Base-by-base conservation (phyloP, 1,140 invertebrate species). In the Xylocopa sonorina region DNA sequence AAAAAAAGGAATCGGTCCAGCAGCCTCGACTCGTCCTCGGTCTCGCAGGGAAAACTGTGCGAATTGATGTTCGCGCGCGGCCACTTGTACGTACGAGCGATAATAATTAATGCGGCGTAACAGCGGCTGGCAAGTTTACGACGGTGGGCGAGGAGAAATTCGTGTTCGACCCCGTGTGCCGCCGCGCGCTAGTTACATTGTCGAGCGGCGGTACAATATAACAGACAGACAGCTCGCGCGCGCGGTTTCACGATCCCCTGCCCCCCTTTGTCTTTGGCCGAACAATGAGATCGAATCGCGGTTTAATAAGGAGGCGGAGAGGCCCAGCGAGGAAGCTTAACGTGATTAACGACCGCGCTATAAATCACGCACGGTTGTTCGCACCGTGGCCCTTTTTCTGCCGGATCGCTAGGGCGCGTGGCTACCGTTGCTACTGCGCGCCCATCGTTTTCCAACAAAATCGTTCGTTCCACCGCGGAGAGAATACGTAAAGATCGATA, bases 281-380 rank as follows among this genome's bases (percentile, higher is more conserved):
- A 71, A 83, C 78, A 85, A 86, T 88, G 75, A 83, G 75, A 84
- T 77, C 66, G 68, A 85, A 86, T 79, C 80, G 84, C 53, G 79
- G 71, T 77, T 86, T 85, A 82, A 86, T 85, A 86, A 86, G 80
- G 75, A 85, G 78, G 41, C 53, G 72, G 51, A 21, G 71, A 34
- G 38, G 12, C 43, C 46, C 58, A n/a, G n/a, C n/a, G 34, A 46
- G 63, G 46, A 60, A 78, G 71, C 64, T 78, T 77, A 85, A 85
- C 73, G 75, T 82, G 83, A 86, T 86, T 86, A 86, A 86, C 69
- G 83, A 85, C 68, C 78, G 51, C 83, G 75, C 84, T 79, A 82
- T 86, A 85, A 86, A 86, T 86, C 84, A 86, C 79, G 83, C 57
- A 53, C 73, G 74, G 67, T 81, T 78, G 73, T 86, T 83, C 80